phyloP scores from a whole-genome alignment of 1,140 invertebrate genomes.

The Listronotus oregonensis region DNA sequence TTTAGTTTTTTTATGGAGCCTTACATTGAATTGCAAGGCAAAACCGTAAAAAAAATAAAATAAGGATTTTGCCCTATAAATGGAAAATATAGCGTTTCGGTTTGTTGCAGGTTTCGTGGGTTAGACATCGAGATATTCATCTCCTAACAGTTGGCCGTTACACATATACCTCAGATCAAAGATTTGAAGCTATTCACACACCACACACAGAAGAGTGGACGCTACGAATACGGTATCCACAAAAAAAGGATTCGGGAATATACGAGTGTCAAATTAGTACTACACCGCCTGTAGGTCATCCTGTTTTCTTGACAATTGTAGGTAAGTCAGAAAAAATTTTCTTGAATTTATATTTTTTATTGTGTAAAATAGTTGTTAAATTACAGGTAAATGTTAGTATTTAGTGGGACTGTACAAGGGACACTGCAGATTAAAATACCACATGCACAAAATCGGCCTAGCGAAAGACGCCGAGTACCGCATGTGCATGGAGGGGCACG shows the following conservation, averaged over 20 bases:
- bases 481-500: no score
- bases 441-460: no score
- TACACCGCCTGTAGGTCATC: constrained; percentile 80
- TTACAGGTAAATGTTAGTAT: no score
- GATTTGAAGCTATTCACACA: constrained; percentile 77
- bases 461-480: no score
- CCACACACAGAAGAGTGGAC: constrained; percentile 80
- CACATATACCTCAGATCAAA: constrained; percentile 85
- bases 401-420: no score
- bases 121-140: constrained; percentile 83
- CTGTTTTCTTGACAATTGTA: constrained; percentile 76
- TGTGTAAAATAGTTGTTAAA: no score
- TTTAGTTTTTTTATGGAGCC: no score
- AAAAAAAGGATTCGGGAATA: constrained; percentile 77
- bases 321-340: constrained; percentile 68
- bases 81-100: neutral
- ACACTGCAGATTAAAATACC: no score
- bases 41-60: no score
- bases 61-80: no score
- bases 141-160: constrained; percentile 82
- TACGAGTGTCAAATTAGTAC: constrained; percentile 89
- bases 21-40: no score
- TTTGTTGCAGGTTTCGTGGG: constrained; percentile 81
- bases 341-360: no score
- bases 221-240: constrained; percentile 74